phyloP scores from a whole-genome alignment of 2,113 vertebrate species.

The Pelecanus crispus region DNA sequence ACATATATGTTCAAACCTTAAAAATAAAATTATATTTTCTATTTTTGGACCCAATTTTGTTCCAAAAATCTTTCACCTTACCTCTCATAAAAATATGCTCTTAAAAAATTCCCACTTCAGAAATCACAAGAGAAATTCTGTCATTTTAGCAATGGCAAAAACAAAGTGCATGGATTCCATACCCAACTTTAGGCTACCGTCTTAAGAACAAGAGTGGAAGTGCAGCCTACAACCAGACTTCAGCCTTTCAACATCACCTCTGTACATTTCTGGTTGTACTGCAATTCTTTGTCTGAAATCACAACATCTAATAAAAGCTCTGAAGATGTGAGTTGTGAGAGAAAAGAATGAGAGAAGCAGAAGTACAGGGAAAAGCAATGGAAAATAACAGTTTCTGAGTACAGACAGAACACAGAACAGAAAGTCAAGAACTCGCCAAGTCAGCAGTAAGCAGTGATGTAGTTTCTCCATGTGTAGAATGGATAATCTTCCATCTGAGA shows the following conservation, averaged over 20 bases:
- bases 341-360: neutral
- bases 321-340: neutral
- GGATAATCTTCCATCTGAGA: neutral
- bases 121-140: neutral
- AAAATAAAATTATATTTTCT: neutral
- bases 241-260: neutral
- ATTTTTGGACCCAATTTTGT: neutral
- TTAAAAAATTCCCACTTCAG: neutral
- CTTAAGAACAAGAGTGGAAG: constrained; percentile 16
- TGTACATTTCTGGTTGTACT: neutral
- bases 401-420: neutral
- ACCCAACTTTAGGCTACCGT: neutral
- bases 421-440: neutral
- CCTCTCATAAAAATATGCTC: neutral
- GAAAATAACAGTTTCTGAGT: neutral
- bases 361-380: neutral
- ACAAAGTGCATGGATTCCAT: neutral
- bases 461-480: neutral
- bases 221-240: neutral
- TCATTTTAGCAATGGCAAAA: neutral
- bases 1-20: neutral
- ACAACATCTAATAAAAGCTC: neutral
- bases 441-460: neutral
- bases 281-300: neutral
- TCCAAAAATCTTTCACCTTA: neutral